Conservation (phyloP, 2,888 invertebrate species). For the Synergus japonicus region DNA sequence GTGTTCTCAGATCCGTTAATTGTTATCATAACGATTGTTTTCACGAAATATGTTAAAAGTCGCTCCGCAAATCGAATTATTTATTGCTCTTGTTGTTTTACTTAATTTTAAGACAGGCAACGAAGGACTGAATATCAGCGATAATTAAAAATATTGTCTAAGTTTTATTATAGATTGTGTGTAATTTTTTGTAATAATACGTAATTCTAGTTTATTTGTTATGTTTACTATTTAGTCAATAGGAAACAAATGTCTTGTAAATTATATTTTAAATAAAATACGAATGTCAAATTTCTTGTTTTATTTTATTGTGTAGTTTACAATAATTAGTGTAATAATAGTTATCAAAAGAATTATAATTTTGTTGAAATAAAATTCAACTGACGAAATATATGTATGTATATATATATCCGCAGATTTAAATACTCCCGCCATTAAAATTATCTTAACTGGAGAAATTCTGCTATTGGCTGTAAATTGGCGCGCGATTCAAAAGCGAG, state of each 20-base stretch:
- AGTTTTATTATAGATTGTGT: neutral
- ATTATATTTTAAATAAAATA: constrained; percentile 37
- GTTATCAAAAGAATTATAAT: too few species aligned
- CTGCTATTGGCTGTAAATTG: too few species aligned
- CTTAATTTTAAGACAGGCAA: constrained; percentile 6
- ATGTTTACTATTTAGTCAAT: constrained; percentile 25
- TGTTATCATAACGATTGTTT: constrained; percentile 33
- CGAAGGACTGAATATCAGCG: constrained; percentile 28
- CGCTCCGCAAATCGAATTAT: constrained; percentile 30
- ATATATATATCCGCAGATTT: too few species aligned
- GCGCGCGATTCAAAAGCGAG: too few species aligned
- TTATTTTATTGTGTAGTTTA: neutral
- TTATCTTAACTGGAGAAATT: too few species aligned
- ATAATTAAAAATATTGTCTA: constrained; percentile 17
- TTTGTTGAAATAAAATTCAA: too few species aligned
- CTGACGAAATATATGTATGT: too few species aligned
- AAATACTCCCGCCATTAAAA: too few species aligned
- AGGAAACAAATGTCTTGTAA: neutral
- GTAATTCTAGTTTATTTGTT: constrained; percentile 18
- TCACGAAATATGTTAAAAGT: neutral
- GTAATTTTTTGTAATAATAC: constrained; percentile 8
- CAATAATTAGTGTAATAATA: too few species aligned
- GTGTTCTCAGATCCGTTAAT: neutral
- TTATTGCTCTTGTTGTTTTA: constrained; percentile 35
- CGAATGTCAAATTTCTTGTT: neutral